Base-by-base conservation (phyloP, 2,797 vertebrate genomes). In the Vespertilio murinus region DNA sequence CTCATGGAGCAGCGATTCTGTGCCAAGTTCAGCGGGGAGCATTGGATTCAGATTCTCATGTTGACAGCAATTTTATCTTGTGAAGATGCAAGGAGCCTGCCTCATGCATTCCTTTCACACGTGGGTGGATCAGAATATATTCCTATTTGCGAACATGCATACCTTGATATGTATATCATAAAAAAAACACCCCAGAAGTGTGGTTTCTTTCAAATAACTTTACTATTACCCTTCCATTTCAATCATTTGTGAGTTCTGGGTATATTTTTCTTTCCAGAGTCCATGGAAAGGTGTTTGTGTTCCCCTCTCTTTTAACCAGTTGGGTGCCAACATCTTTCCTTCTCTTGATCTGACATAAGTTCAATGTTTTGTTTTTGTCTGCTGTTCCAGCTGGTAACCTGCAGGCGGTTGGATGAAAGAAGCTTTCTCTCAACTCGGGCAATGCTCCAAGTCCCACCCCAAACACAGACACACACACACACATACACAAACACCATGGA, bases 331-430 rank as follows among this genome's bases (percentile, higher is more conserved):
- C 92, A 52, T n/a, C 74, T 95, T 83, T 35, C 77, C 20, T 38
- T 97, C 95, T 94, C 85, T 93, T 85, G 22, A 80, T 84, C 89
- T 93, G 82, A 96, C 22, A 70, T 94, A 30, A 88, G 47, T 90
- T 95, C 20, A 30, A 1, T 94, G 61, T 96, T 98, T 97, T 88
- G 88, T 65, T 96, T 97, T 70, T 82, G 64, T 96, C 90, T 93
- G 23, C 86, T 91, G 1, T 94, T 97, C 94, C 96, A 97, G 82
- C 93, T 97, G 95, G 89, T 97, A 95, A 65, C 95, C 87, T 95
- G 54, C 61, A 96, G 95, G 87, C 96, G 69, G 8, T 7, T 87
- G 80, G 93, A 93, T 65, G 83, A 96, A 95, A 94, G 91, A 92
- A 38, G 13, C 64, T 95, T 95, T 89, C 74, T 95, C 71, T 96